Percentiles rank a stretch among this genome's conserved stretches.
Evolutionary conservation across 2,888 invertebrate genomes (phyloP).

Genomic region (Platycheirus albimanus): DNA sequence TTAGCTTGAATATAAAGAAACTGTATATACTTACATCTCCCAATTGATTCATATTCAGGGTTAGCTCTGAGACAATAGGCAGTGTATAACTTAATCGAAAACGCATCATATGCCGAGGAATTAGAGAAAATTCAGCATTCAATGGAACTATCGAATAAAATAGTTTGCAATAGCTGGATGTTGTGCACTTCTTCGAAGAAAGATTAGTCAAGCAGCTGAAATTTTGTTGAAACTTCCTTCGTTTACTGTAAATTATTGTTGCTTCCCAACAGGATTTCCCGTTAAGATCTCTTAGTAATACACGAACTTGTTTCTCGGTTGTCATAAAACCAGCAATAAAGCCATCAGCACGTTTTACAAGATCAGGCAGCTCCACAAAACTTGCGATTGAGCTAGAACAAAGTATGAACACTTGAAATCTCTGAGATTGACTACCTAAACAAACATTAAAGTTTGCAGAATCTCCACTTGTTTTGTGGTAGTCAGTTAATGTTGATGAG

Average conservation of each 20-base stretch:
- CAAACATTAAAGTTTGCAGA: too few species aligned
- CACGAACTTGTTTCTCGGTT: constrained; percentile 92
- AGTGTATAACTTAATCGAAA: constrained; percentile 89
- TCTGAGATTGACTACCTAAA: constrained; percentile 93
- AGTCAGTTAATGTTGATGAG: constrained; percentile 59
- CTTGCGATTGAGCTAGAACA: constrained; percentile 93
- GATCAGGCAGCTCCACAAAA: constrained; percentile 93
- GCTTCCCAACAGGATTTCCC: constrained; percentile 99
- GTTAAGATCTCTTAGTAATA: constrained; percentile 93
- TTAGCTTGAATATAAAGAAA: too few species aligned
- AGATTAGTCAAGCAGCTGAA: constrained; percentile 66
- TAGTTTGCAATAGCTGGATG: constrained; percentile 74
- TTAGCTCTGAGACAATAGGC: constrained; percentile 91
- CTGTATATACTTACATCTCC: constrained; percentile 93
- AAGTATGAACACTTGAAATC: constrained; percentile 92
- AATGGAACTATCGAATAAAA: constrained; percentile 78
- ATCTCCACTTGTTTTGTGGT: constrained; percentile 78
- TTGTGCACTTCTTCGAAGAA: constrained; percentile 55
- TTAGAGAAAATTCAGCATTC: constrained; percentile 2
- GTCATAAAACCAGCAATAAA: constrained; percentile 90
- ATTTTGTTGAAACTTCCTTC: constrained; percentile 78
- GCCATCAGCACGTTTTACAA: constrained; percentile 91
- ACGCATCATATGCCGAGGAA: constrained; percentile 87
- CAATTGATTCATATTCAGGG: constrained; percentile 94
- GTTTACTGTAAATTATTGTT: constrained; percentile 92